phyloP scores from a whole-genome alignment of 2,113 vertebrate genomes.

The Bubo bubo region DNA sequence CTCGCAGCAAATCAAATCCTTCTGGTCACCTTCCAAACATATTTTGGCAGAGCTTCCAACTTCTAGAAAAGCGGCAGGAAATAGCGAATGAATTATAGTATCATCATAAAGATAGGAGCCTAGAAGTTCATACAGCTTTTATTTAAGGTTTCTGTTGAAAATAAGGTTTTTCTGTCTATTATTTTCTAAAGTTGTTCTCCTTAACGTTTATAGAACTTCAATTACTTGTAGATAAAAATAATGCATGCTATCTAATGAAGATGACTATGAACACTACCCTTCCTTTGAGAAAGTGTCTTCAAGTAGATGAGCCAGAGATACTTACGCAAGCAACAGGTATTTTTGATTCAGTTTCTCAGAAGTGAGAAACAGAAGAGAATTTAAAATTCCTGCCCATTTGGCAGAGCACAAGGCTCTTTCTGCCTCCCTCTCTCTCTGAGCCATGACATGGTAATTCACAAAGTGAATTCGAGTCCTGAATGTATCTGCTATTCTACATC shows the following conservation, averaged over 20 bases:
- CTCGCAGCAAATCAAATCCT: background rate
- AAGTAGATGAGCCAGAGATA: background rate
- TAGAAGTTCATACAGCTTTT: background rate
- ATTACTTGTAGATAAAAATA: background rate
- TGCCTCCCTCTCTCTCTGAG: background rate
- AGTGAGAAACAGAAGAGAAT: conserved; percentile 19
- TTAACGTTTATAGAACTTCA: background rate
- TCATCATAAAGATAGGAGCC: background rate
- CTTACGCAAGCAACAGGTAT: conserved; percentile 32
- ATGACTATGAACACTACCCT: background rate
- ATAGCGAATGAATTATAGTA: background rate
- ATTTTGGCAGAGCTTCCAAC: background rate
- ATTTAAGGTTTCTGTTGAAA: background rate
- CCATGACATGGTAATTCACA: background rate
- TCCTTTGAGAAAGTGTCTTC: background rate
- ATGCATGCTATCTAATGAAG: background rate
- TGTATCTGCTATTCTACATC: conserved; percentile 16
- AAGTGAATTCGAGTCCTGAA: conserved; percentile 6
- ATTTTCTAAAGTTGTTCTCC: background rate
- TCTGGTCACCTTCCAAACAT: background rate
- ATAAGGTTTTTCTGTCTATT: background rate
- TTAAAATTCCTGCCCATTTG: conserved; percentile 14
- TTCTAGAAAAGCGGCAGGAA: background rate
- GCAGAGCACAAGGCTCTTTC: background rate
- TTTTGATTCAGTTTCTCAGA: background rate